phyloP scores from a whole-genome alignment of 2,888 invertebrate genomes.

The Andrena haemorrhoa region DNA sequence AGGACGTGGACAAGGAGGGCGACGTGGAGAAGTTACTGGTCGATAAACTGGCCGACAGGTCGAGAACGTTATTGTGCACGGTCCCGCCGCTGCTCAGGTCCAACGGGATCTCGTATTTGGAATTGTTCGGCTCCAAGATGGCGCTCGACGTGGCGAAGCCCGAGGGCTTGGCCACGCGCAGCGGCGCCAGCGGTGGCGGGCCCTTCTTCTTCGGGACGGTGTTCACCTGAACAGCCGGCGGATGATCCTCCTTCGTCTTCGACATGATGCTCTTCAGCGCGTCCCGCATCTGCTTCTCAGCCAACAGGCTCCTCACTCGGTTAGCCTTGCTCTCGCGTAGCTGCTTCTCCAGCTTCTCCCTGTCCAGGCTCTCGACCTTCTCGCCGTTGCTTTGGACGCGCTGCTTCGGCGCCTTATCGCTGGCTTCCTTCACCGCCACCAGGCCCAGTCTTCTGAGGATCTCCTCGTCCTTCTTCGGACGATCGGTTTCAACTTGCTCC shows the following conservation, averaged over 20 bases:
- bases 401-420: constrained; percentile 63
- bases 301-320: constrained; percentile 78
- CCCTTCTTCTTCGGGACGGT: constrained; percentile 75
- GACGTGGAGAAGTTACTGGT: constrained; percentile 31
- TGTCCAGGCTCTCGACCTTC: constrained; percentile 66
- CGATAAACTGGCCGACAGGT: constrained; percentile 72
- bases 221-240: constrained; percentile 32
- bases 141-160: constrained; percentile 56
- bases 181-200: constrained; percentile 80
- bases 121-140: constrained; percentile 51
- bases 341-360: constrained; percentile 79
- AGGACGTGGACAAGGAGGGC: constrained; percentile 33
- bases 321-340: constrained; percentile 80
- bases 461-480: constrained; percentile 77
- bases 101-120: constrained; percentile 77
- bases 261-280: constrained; percentile 77
- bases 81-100: constrained; percentile 77
- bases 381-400: constrained; percentile 56
- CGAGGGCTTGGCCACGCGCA: constrained; percentile 71
- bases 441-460: constrained; percentile 78
- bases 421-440: constrained; percentile 77
- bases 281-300: constrained; percentile 82
- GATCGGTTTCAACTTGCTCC: constrained; percentile 37
- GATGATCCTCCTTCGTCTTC: constrained; percentile 70
- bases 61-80: constrained; percentile 73